phyloP scores from a whole-genome alignment of 2,797 vertebrate species.

The Rhinogobio ventralis region DNA sequence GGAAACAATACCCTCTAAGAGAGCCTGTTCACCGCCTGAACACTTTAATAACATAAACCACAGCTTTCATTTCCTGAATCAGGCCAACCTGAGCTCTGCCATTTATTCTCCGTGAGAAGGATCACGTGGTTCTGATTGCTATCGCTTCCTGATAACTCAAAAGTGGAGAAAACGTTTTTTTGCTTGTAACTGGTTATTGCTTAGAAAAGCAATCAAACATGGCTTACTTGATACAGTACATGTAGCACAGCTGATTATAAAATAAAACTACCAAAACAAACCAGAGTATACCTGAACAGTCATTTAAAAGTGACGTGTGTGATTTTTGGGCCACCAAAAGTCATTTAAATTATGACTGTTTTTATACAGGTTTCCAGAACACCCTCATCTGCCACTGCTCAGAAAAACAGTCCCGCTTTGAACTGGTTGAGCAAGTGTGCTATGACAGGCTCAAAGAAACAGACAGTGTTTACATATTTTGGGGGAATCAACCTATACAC shows the following conservation, averaged over 20 bases:
- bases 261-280: not conserved
- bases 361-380: not conserved
- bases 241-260: not conserved
- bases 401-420: not conserved
- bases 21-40: slow-evolving; percentile 3
- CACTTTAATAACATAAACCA: slow-evolving; percentile 44
- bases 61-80: slow-evolving; percentile 46
- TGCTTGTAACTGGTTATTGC: not conserved
- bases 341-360: not conserved
- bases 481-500: not conserved
- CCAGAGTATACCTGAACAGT: not conserved
- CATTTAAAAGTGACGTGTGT: not conserved
- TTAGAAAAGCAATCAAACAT: not conserved
- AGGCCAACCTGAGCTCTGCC: slow-evolving; percentile 25
- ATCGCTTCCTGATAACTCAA: slow-evolving; percentile 27
- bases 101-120: not conserved
- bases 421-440: not conserved
- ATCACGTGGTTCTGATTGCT: slow-evolving; percentile 28
- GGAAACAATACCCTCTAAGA: slow-evolving; percentile 34
- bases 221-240: not conserved
- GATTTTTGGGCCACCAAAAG: not conserved
- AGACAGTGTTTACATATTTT: not conserved
- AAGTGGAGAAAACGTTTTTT: not conserved
- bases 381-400: not conserved
- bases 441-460: not conserved